Conservation (phyloP, 1,140 invertebrate genomes). For the Ceratosolen solmsi region DNA sequence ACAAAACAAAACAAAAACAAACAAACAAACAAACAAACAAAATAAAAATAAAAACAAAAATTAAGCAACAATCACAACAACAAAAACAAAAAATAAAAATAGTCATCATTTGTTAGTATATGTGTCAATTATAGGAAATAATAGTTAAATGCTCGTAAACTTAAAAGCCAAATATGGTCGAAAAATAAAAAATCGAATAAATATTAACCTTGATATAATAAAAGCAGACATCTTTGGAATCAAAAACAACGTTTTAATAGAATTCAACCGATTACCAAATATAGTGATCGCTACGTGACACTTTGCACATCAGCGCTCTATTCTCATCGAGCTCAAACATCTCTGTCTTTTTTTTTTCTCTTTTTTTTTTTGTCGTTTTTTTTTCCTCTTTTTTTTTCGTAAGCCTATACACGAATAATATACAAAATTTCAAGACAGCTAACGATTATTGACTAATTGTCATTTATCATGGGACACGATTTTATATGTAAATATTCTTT, state of each 20-base stretch:
- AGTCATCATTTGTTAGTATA: no score
- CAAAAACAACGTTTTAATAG: not conserved
- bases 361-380: constrained; percentile 11
- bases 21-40: no score
- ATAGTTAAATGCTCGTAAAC: no score
- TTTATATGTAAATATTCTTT: not conserved
- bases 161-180: no score
- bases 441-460: not conserved
- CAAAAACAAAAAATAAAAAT: no score
- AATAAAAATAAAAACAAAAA: no score
- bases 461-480: not conserved
- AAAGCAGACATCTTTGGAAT: not conserved
- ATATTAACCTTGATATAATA: not conserved
- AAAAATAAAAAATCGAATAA: no score
- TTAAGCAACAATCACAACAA: no score
- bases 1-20: no score
- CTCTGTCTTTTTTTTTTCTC: not conserved
- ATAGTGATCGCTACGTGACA: constrained; percentile 22
- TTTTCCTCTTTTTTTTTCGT: constrained; percentile 13
- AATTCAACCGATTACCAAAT: not conserved
- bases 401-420: not conserved
- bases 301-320: constrained; percentile 20
- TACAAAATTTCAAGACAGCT: constrained; percentile 2
- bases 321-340: not conserved
- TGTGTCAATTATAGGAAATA: no score